Evolutionary conservation across 2,888 invertebrate species (phyloP), one percentile per base, ranked within the genome.

Genomic region (Lutraria lutraria): DNA sequence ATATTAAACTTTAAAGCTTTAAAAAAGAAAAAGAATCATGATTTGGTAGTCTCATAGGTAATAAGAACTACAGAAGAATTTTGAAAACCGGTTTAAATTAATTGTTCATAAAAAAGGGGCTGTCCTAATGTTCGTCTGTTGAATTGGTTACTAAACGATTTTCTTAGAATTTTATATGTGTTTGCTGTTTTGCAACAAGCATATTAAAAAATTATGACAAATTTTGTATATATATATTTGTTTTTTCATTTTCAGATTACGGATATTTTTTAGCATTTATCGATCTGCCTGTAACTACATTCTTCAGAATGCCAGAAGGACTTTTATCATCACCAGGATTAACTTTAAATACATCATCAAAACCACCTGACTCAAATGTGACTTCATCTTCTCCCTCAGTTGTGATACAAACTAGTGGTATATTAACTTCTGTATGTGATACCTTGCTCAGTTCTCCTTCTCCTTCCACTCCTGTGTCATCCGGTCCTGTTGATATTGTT

Each of bases 211-310:
- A 53, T 53, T 53, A 68, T 68, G 68, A 68, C 8, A 29, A 15
- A 16, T 76, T n/a, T n/a, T 79, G 4, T 31, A 31, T 34, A 25
- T 12, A 81, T 53, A 21, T 2, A 29, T 63, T n/a, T 83, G 3
- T 83, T 63, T 19, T 43, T 43, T 53, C 6, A 53, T 19, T 85
- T 85, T 80, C 85, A 85, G 79, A 60, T 79, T 85, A 54, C 60
- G 43, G 10, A n/a, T 80, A 76, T 85, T 60, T 43, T 56, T 80
- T 16, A 29, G 6, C 63, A 68, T 68, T 68, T 16, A 56, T 60
- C 79, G 31, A 56, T 43, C 16, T 16, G 53, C 10, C 81, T 81
- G 60, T 16, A 56, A 6, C 56, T 19, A 56, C 19, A 56, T 16
- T 31, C 25, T 16, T 31, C 76, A 76, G 76, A 25, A 87, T 87